phyloP scores from a whole-genome alignment of 2,113 vertebrate genomes.

The Trochalopteron elliotii region DNA sequence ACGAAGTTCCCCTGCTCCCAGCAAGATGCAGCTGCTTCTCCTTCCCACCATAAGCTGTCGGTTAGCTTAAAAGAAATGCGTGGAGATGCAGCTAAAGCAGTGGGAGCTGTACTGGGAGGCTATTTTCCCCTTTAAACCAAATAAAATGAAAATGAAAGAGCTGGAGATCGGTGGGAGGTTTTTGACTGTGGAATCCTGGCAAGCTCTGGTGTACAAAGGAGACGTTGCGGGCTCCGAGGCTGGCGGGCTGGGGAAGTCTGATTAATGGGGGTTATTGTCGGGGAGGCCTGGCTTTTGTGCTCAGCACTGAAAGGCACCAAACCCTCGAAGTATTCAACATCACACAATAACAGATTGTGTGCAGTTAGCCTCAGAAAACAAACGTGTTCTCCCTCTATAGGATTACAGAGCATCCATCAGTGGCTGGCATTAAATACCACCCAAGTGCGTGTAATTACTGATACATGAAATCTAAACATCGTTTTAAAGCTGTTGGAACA shows the following conservation, averaged over 20 bases:
- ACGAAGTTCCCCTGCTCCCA: neutral
- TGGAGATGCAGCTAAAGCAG: neutral
- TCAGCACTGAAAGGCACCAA: constrained; percentile 41
- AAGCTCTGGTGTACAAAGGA: neutral
- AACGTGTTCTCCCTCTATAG: constrained; percentile 1
- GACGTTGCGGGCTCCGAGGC: neutral
- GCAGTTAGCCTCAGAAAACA: constrained; percentile 52
- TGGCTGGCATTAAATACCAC: neutral
- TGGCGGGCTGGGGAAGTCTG: neutral
- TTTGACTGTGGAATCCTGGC: neutral
- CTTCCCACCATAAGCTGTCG: neutral
- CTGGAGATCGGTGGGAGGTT: neutral
- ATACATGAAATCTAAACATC: neutral
- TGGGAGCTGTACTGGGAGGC: neutral
- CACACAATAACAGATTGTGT: constrained; percentile 50
- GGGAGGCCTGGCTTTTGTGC: constrained; percentile 46
- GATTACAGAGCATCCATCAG: constrained; percentile 38
- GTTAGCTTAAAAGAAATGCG: neutral
- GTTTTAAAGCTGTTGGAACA: neutral
- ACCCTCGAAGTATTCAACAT: constrained; percentile 9
- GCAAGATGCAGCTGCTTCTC: constrained; percentile 27
- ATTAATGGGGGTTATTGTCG: constrained; percentile 56
- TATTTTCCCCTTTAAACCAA: neutral
- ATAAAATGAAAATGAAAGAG: neutral
- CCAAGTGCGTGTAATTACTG: neutral